phyloP scores from a whole-genome alignment of 2,888 invertebrate species.

The Oscheius myriophilus region DNA sequence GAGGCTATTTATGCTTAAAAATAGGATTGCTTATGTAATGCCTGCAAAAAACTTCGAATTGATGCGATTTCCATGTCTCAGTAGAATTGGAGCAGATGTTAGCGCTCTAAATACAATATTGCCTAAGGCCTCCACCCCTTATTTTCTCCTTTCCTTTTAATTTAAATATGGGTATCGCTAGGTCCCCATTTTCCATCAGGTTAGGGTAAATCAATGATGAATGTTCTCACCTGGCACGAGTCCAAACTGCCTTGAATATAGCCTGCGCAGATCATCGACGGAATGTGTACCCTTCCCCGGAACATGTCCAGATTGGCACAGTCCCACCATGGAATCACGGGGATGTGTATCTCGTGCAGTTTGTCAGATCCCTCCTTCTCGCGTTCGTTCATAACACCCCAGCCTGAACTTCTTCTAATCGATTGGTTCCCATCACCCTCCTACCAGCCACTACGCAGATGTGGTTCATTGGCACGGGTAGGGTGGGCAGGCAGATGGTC shows the following conservation, averaged over 20 bases:
- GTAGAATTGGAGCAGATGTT: no score
- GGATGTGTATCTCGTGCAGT: slow-evolving; percentile 63
- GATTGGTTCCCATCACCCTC: background rate
- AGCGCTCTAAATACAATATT: no score
- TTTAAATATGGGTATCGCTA: no score
- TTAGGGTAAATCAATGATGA: no score
- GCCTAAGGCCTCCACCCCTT: no score
- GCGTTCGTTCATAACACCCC: slow-evolving; percentile 59
- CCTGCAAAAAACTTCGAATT: no score
- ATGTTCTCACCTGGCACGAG: slow-evolving; percentile 65
- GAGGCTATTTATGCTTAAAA: no score
- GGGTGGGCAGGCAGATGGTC: slow-evolving; percentile 55
- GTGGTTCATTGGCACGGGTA: slow-evolving; percentile 47
- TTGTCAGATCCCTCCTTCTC: slow-evolving; percentile 37
- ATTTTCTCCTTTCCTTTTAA: no score
- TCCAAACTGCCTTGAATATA: slow-evolving; percentile 62
- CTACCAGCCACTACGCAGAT: slow-evolving; percentile 52
- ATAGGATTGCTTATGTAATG: no score
- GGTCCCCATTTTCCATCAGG: no score
- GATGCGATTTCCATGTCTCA: no score
- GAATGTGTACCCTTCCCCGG: slow-evolving; percentile 55
- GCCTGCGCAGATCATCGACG: slow-evolving; percentile 69
- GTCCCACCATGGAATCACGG: slow-evolving; percentile 55
- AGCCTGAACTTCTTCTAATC: slow-evolving; percentile 39
- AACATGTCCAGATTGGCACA: slow-evolving; percentile 56